Evolutionary conservation across 2,113 vertebrate species (phyloP), one percentile per base, ranked within the genome.

Genomic region (Eubucco bourcierii): DNA sequence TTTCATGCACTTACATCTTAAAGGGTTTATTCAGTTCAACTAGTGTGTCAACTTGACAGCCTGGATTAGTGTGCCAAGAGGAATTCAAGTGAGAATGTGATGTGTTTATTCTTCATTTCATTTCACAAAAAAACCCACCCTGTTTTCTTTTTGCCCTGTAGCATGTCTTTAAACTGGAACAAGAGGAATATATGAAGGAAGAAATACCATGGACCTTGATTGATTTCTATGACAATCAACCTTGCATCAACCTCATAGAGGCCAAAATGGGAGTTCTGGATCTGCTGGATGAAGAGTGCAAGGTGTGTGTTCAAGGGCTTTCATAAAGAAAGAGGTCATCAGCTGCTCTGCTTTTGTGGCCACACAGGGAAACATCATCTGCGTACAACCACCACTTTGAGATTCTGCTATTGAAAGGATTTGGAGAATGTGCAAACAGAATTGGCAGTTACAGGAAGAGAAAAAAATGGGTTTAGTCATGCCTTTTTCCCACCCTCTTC

Each of bases 211-310:
- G 99, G 99, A 99, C 99, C 68, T 98, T 99, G 90, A 99, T 99
- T 50, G 99, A 99, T 97, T 99, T 99, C 96, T 99, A 99, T 2
- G 99, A 99, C 97, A 99, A 99, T 97, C 99, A 99, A 95, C 99
- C 99, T 29, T 99, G 99, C 96, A 99, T 99, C 94, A 99, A 99
- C 95, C 98, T 99, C 89, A 99, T 99, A 95, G 99, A 99, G 87
- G 98, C 99, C 88, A 99, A 99, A 98, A 97, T 99, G 98, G 99
- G 99, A 28, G 73, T 99, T 97, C 97, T 99, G 95, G 99, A 99
- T 97, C 98, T 99, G 88, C 75, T 99, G 92, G 99, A 99, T 72
- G 99, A 99, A 84, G 99, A 99, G 96, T 99, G 99, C 97, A 99
- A 98, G 98, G 99, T 99, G 93, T 93, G 90, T 84, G 37, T 81